Percentiles rank a stretch among this genome's conserved stretches.
Conservation (phyloP, 2,113 vertebrate genomes). For the Stomatorhinus ivindoensis region DNA sequence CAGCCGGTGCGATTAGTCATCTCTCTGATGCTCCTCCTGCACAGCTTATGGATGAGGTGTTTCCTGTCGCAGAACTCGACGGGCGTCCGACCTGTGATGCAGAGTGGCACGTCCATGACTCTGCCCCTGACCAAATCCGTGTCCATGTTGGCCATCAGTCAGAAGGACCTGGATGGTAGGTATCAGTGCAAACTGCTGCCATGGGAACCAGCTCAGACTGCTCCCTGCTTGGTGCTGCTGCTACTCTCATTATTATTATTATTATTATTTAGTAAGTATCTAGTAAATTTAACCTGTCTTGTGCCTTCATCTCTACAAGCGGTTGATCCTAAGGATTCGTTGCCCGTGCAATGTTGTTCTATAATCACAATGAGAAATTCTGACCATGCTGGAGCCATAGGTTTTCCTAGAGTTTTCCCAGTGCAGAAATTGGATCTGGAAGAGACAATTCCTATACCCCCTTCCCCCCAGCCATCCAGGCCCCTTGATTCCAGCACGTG, state of each 20-base stretch:
- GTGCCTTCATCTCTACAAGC: background rate
- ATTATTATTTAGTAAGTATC: background rate
- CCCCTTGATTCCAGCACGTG: background rate
- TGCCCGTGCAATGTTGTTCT: background rate
- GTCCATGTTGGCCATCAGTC: conserved; percentile 75
- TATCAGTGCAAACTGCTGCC: conserved; percentile 20
- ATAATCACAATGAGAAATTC: background rate
- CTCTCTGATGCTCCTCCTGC: background rate
- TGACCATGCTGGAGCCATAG: background rate
- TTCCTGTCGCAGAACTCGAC: conserved; percentile 27
- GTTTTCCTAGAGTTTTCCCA: background rate
- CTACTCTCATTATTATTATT: background rate
- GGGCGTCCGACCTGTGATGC: conserved; percentile 29
- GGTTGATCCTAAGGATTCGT: background rate
- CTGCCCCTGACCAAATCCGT: conserved; percentile 78
- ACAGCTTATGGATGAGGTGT: background rate
- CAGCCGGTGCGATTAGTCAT: background rate
- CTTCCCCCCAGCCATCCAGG: background rate
- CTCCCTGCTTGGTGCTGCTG: background rate
- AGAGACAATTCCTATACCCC: background rate
- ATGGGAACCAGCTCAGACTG: background rate
- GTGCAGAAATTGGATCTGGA: background rate
- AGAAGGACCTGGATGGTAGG: conserved; percentile 74
- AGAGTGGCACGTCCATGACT: conserved; percentile 54
- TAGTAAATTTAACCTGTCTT: background rate